Percentiles rank a stretch among this genome's conserved stretches.
Conservation (phyloP, 2,113 vertebrate genomes). For the Ascaphus truei region DNA sequence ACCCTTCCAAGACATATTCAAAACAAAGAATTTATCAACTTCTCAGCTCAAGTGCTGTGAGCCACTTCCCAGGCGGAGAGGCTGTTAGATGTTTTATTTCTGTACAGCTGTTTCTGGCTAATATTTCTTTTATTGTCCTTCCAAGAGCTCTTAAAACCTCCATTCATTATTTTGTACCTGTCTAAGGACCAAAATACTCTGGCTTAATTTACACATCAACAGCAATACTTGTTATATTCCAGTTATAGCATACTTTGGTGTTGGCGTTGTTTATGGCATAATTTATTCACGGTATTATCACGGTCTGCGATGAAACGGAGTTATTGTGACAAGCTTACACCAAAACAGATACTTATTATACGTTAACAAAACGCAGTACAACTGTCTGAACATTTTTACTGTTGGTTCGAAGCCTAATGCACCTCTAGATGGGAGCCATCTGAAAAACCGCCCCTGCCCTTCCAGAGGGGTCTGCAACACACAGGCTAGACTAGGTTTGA, state of each 20-base stretch:
- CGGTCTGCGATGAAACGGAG: no score
- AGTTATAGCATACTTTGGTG: not conserved
- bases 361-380: no score
- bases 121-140: slow-evolving; percentile 56
- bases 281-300: not conserved
- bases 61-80: slow-evolving; percentile 28
- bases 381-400: no score
- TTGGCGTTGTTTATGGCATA: not conserved
- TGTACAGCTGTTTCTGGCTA: slow-evolving; percentile 42
- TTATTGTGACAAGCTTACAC: not conserved
- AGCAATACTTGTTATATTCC: slow-evolving; percentile 32
- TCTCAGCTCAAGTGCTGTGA: slow-evolving; percentile 38
- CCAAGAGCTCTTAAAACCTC: slow-evolving; percentile 46
- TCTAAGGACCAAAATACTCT: slow-evolving; percentile 38
- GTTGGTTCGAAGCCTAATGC: no score
- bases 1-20: slow-evolving; percentile 37
- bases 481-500: no score
- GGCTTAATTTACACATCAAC: slow-evolving; percentile 43
- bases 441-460: not conserved
- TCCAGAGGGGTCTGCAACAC: no score
- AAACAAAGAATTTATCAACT: slow-evolving; percentile 54
- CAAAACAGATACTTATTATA: not conserved
- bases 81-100: slow-evolving; percentile 51
- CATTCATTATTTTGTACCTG: slow-evolving; percentile 47
- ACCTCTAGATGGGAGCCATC: not conserved